These are phyloP conservation scores for Champsocephalus esox DNA, from an alignment of 2,797 vertebrate species.

Conservation along the genomic window DNA sequence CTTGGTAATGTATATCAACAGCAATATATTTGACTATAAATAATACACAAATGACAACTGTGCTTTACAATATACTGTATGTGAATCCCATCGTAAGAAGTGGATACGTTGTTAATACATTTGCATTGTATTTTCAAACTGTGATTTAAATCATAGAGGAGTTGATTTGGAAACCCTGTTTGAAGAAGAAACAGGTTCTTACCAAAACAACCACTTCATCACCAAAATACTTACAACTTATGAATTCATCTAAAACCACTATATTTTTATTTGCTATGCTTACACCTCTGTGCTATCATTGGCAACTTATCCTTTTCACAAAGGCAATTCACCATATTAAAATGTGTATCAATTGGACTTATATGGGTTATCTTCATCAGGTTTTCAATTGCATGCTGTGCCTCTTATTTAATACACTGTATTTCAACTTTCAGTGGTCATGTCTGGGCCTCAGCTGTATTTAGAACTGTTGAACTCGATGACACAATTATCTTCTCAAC, in stretches of 20 bases:
- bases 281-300: neutral
- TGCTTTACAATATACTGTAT: neutral
- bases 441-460: no score
- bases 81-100: neutral
- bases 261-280: slow-evolving; percentile 1
- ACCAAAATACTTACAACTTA: neutral
- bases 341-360: no score
- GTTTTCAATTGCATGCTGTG: no score
- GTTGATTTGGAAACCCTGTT: slow-evolving; percentile 13
- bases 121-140: neutral
- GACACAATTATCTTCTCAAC: slow-evolving; percentile 6
- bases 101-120: slow-evolving; percentile 3
- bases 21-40: slow-evolving; percentile 16
- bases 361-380: no score
- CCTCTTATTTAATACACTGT: no score
- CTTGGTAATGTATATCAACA: neutral
- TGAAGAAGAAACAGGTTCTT: slow-evolving; percentile 9
- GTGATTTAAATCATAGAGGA: slow-evolving; percentile 17
- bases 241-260: slow-evolving; percentile 24
- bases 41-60: neutral
- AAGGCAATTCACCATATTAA: neutral
- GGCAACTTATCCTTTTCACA: neutral
- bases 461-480: neutral
- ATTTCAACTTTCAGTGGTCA: no score
- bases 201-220: slow-evolving; percentile 13